These are phyloP conservation scores for Forbesichthys agassizii DNA, from an alignment of 2,113 vertebrate genomes.

Conservation along the genomic window DNA sequence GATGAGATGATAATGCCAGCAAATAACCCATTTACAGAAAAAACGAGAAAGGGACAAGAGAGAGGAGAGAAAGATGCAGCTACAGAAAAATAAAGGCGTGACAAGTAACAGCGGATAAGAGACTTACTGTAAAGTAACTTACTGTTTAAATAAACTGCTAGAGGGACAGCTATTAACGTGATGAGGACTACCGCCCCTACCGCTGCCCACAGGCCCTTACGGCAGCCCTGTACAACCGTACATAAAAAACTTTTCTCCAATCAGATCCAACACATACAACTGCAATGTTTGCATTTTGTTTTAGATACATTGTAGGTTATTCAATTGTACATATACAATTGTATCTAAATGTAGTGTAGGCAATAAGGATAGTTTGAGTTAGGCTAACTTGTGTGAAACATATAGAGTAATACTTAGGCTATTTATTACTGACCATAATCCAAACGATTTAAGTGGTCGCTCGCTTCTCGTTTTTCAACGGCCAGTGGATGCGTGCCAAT, in stretches of 20 bases:
- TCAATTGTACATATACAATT: no score
- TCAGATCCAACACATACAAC: conserved; percentile 1
- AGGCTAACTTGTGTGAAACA: no score
- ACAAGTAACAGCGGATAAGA: neutral
- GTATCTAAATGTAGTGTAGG: no score
- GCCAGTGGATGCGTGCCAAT: conserved; percentile 6
- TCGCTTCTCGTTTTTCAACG: conserved; percentile 21
- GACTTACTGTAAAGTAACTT: conserved; percentile 42
- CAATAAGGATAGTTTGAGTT: no score
- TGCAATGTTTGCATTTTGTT: neutral
- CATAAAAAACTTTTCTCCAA: conserved; percentile 12
- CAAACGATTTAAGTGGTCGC: conserved; percentile 19
- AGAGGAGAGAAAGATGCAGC: neutral
- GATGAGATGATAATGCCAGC: neutral
- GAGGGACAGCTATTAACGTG: conserved; percentile 70
- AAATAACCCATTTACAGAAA: neutral
- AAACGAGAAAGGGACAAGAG: neutral
- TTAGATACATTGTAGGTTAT: no score
- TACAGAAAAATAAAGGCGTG: neutral
- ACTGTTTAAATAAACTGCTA: conserved; percentile 74
- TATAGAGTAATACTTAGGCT: no score
- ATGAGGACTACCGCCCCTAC: conserved; percentile 72
- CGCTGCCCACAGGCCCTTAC: conserved; percentile 65
- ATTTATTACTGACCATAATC: conserved; percentile 73
- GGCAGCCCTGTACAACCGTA: conserved; percentile 64